phyloP scores from a whole-genome alignment of 2,797 vertebrate species.

The Nothura maculosa region DNA sequence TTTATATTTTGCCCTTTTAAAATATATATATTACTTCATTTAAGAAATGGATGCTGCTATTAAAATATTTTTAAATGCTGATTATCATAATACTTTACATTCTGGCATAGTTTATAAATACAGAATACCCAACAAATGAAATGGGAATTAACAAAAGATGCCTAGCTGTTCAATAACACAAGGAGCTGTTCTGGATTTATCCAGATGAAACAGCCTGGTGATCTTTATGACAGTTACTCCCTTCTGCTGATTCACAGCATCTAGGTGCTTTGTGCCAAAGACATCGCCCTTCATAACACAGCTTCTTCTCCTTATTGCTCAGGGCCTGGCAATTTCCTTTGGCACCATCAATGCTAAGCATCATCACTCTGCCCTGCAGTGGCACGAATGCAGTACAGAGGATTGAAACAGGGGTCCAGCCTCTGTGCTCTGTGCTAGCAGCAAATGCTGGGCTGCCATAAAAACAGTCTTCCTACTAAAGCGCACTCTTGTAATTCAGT shows the following conservation, averaged over 20 bases:
- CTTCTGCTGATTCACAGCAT: slow-evolving; percentile 26
- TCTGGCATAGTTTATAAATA: neutral
- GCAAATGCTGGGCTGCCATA: accelerated
- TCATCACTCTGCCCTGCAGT: neutral
- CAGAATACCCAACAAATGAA: neutral
- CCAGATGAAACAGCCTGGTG: slow-evolving; percentile 30
- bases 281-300: neutral
- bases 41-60: neutral
- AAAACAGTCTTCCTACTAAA: neutral
- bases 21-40: neutral
- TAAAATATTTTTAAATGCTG: neutral
- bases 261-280: neutral
- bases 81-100: neutral
- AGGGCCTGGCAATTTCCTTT: neutral
- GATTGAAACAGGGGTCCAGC: accelerated
- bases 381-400: neutral
- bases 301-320: neutral
- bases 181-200: slow-evolving; percentile 42
- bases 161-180: neutral
- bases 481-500: accelerated
- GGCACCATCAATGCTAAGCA: neutral
- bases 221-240: slow-evolving; percentile 23
- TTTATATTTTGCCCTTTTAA: neutral
- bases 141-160: slow-evolving; percentile 31
- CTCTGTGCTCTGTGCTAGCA: accelerated